Evolutionary conservation across 2,888 invertebrate species (phyloP).

Genomic region (Clanis bilineata): DNA sequence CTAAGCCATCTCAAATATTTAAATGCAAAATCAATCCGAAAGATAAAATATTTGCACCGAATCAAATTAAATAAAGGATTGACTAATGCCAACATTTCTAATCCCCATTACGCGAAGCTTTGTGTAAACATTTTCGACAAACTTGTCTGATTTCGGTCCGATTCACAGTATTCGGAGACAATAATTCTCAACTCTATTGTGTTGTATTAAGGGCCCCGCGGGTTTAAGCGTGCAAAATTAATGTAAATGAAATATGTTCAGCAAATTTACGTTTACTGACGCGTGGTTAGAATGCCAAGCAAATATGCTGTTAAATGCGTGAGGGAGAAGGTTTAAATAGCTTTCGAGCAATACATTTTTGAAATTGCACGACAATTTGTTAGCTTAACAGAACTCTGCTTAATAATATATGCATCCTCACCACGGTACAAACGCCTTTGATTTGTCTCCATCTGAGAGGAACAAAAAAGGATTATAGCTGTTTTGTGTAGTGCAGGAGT

Average conservation of each 20-base stretch:
- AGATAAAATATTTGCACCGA: constrained; percentile 16
- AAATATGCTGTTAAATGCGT: constrained; percentile 17
- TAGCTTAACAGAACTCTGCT: constrained; percentile 49
- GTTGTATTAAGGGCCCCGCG: constrained; percentile 17
- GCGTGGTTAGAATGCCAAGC: background rate
- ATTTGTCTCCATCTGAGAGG: constrained; percentile 46
- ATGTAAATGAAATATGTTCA: constrained; percentile 25
- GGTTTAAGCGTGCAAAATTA: constrained; percentile 17
- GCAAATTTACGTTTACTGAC: constrained; percentile 21
- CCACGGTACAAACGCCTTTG: constrained; percentile 61
- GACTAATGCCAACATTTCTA: constrained; percentile 31
- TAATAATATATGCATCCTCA: constrained; percentile 60
- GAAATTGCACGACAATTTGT: constrained; percentile 34
- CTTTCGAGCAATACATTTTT: constrained; percentile 22
- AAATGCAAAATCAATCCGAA: constrained; percentile 8
- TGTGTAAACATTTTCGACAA: constrained; percentile 51
- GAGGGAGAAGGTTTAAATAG: constrained; percentile 22
- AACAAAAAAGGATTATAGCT: background rate
- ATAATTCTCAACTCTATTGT: constrained; percentile 26
- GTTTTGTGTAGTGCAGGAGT: background rate
- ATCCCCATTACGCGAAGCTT: constrained; percentile 43
- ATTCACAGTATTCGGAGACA: constrained; percentile 4
- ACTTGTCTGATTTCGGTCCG: constrained; percentile 43
- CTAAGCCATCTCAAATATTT: constrained; percentile 3
- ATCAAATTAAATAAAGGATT: constrained; percentile 20